Conservation (phyloP, 2,113 vertebrate species). For the Callospermophilus lateralis region DNA sequence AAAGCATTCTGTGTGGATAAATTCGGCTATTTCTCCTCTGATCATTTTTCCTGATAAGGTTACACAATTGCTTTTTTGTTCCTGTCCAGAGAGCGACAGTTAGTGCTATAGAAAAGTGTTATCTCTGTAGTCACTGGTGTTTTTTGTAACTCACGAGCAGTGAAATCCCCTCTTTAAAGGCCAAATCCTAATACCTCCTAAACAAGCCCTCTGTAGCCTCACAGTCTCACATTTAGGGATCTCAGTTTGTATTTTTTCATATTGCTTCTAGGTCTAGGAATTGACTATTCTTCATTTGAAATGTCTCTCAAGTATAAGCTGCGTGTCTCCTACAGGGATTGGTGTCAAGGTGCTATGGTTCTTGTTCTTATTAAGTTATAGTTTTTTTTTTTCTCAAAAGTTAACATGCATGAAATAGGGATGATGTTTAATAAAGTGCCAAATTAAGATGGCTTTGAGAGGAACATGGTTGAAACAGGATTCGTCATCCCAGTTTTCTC, state of each 20-base stretch:
- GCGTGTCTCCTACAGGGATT: neutral
- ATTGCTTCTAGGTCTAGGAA: neutral
- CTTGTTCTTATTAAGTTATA: neutral
- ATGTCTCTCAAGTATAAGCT: neutral
- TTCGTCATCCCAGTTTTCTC: neutral
- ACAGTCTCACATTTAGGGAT: neutral
- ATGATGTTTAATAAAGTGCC: neutral
- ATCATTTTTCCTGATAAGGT: neutral
- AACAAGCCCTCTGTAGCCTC: neutral
- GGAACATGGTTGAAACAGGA: neutral
- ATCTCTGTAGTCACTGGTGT: neutral
- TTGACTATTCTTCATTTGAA: neutral
- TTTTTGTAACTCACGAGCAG: neutral
- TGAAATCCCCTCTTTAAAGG: neutral
- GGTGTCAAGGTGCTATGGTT: neutral
- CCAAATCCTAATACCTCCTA: neutral
- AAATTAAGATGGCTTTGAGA: neutral
- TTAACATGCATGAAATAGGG: neutral
- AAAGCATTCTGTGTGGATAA: neutral
- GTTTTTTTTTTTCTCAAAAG: neutral
- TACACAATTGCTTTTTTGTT: slow-evolving; percentile 28
- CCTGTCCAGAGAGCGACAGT: neutral
- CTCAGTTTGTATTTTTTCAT: neutral
- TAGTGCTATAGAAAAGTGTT: neutral
- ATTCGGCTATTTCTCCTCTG: neutral